Evolutionary conservation across 2,113 vertebrate species (phyloP).

Genomic region (Xiphophorus hellerii): DNA sequence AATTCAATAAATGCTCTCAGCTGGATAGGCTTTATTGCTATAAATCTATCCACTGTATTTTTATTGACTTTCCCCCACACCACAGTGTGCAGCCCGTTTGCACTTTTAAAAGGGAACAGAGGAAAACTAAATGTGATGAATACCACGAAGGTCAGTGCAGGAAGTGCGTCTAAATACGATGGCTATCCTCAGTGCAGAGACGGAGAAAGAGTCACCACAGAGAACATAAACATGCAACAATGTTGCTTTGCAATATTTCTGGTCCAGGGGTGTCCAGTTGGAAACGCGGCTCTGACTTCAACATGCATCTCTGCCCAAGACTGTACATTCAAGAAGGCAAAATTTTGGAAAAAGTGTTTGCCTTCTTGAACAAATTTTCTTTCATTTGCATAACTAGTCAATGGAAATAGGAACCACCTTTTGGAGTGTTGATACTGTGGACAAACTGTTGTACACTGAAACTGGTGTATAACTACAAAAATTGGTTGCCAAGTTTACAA

Average conservation of each 20-base stretch:
- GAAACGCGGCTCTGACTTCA: conserved; percentile 4
- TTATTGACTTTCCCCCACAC: not conserved
- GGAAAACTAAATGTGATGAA: conserved; percentile 31
- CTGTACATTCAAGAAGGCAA: no score
- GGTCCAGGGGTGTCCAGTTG: conserved; percentile 29
- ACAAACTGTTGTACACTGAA: no score
- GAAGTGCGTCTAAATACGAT: conserved; percentile 38
- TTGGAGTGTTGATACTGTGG: no score
- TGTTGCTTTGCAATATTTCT: conserved; percentile 55
- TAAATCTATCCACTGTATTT: conserved; percentile 22
- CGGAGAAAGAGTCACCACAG: conserved; percentile 14
- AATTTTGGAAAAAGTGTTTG: no score
- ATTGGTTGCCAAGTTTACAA: no score
- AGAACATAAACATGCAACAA: conserved; percentile 25
- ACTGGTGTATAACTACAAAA: no score
- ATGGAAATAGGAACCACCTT: no score
- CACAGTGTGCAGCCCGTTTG: conserved; percentile 25
- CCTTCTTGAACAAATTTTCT: no score
- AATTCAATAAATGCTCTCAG: conserved; percentile 6
- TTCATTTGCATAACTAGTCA: no score
- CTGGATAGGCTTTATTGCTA: conserved; percentile 5
- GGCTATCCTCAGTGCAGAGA: conserved; percentile 14
- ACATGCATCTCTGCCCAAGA: no score
- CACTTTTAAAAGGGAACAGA: conserved; percentile 21
- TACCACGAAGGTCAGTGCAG: conserved; percentile 49